Evolutionary conservation across 2,888 invertebrate genomes (phyloP), one percentile per base, ranked within the genome.

Genomic region (Drosophila buzzatii): DNA sequence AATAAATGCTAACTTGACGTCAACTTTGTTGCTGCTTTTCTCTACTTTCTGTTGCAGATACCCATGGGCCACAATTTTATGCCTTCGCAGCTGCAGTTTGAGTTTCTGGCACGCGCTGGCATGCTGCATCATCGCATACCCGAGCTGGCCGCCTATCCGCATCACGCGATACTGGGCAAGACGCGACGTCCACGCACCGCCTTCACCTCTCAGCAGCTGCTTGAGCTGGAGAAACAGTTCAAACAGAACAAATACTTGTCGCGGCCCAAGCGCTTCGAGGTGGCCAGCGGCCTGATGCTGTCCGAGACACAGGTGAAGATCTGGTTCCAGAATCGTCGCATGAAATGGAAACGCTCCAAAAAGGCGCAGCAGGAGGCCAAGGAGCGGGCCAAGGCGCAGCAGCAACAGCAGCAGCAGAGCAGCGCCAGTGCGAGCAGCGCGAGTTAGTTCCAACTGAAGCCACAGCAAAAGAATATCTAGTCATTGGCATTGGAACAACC

Each of bases 291-390:
- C 62, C 94, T 99, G 69, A 98, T 98, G 97, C 95, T 99, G 47
- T 99, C 99, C 0, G 99, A 99, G 94, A 99, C 99, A 8, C 95
- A 98, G 97, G 98, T 98, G 75, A 98, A 98, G 95, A 98, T 99
- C 89, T 99, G 98, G 99, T 99, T 99, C 93, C 99, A 99, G 95
- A 99, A 99, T 93, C 95, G 99, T 57, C 95, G 99, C 86, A 99
- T 99, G 99, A 99, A 99, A 92, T 99, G 99, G 98, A 99, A 99
- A 93, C 94, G 99, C 14, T 98, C 98, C 78, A 99, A 99, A 95
- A 99, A 99, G 91, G 98, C 98, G 0, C 98, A 98, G 92, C 97
- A 97, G 81, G 98, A 98, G 93, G 96, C 97, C 35, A 96, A 96
- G 93, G 93, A 93, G 69, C 85, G 93, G 41, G 91, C 92, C 42